Percentiles rank a stretch among this genome's conserved stretches.
phyloP scores from a whole-genome alignment of 2,797 vertebrate genomes.

The Rhinichthys osculus region DNA sequence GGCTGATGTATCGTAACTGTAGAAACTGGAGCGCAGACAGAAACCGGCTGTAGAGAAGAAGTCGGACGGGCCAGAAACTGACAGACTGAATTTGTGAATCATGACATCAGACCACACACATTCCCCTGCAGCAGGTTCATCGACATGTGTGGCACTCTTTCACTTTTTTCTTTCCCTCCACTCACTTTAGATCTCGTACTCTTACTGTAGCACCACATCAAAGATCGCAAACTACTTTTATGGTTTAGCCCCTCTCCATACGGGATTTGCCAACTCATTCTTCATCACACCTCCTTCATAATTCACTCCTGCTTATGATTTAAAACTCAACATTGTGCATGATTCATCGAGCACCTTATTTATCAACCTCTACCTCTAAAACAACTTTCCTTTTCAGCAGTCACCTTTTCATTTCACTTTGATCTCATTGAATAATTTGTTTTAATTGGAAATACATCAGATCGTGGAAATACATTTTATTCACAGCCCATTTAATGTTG shows the following conservation, averaged over 20 bases:
- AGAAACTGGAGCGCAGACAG: slow-evolving; percentile 53
- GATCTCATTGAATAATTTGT: neutral
- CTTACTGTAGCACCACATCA: slow-evolving; percentile 46
- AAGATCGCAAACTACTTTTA: slow-evolving; percentile 48
- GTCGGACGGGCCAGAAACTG: slow-evolving; percentile 59
- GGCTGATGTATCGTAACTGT: slow-evolving; percentile 21
- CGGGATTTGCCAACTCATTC: neutral
- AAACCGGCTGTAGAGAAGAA: slow-evolving; percentile 63
- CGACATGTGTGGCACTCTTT: slow-evolving; percentile 66
- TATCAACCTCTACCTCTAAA: neutral
- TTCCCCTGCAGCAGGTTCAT: slow-evolving; percentile 73
- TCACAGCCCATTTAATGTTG: neutral
- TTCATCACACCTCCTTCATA: neutral
- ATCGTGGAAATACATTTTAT: neutral
- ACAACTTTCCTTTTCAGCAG: neutral
- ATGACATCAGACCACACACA: slow-evolving; percentile 77
- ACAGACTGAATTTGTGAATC: slow-evolving; percentile 65
- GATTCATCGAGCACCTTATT: neutral
- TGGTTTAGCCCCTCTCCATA: slow-evolving; percentile 9
- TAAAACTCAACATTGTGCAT: neutral
- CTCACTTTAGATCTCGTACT: neutral
- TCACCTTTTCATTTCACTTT: neutral
- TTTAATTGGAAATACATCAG: slow-evolving; percentile 1
- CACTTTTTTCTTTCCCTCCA: neutral
- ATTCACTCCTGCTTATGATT: neutral